Percentiles rank a stretch among this genome's conserved stretches.
These are phyloP conservation scores for Oreonectes daqikongensis DNA, from an alignment of 2,797 vertebrate species.

Conservation along the genomic window DNA sequence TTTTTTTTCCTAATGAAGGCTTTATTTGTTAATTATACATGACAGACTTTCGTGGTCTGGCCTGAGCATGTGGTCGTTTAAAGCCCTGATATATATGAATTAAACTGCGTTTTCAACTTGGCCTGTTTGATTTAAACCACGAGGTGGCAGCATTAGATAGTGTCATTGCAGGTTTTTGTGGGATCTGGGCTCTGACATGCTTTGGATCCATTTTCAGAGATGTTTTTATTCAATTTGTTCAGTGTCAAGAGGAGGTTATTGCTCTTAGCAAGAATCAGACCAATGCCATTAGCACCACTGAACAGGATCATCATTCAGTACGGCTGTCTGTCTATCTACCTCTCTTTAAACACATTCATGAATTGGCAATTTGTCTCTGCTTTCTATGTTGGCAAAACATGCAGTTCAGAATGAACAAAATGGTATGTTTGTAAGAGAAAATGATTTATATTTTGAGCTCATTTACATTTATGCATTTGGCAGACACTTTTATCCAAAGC, in stretches of 20 bases:
- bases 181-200: conserved; percentile 31
- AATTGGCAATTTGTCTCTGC: neutral
- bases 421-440: too few relatives aligned
- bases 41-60: conserved; percentile 24
- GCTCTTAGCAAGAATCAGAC: neutral
- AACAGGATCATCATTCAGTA: neutral
- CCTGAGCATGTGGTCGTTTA: neutral
- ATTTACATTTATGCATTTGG: too few relatives aligned
- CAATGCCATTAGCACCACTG: neutral
- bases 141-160: conserved; percentile 63
- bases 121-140: conserved; percentile 69
- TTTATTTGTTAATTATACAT: conserved; percentile 72
- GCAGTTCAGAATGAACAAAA: too few relatives aligned
- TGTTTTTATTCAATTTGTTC: conserved; percentile 24
- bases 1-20: conserved; percentile 68
- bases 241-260: conserved; percentile 7
- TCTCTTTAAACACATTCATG: neutral
- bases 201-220: conserved; percentile 57
- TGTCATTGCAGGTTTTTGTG: neutral
- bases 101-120: too few relatives aligned
- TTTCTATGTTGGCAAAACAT: too few relatives aligned
- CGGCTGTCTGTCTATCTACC: neutral
- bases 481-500: too few relatives aligned
- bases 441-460: too few relatives aligned
- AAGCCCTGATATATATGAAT: neutral